phyloP scores from a whole-genome alignment of 2,888 invertebrate species.

The Cosmopolites sordidus region DNA sequence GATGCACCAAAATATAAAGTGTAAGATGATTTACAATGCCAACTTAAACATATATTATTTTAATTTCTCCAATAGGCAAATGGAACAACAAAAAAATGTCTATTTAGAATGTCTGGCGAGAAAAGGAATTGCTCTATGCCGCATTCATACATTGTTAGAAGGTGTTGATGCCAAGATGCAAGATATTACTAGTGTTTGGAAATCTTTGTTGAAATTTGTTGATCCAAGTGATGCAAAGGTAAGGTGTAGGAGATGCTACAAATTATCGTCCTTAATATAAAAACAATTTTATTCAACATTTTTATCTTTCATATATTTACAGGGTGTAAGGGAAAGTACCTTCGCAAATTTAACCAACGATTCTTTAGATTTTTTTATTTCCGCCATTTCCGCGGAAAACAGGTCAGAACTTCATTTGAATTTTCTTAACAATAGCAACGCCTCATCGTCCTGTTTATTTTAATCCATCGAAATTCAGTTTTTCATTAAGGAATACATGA shows the following conservation, averaged over 20 bases:
- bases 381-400: too few species aligned
- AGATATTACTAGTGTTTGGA: slow-evolving; percentile 60
- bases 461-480: too few species aligned
- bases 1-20: slow-evolving; percentile 61
- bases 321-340: too few species aligned
- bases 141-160: slow-evolving; percentile 51
- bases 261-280: too few species aligned
- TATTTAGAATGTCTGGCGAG: slow-evolving; percentile 77
- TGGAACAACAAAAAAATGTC: slow-evolving; percentile 79
- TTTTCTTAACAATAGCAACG: too few species aligned
- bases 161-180: slow-evolving; percentile 49
- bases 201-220: slow-evolving; percentile 73
- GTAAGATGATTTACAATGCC: slow-evolving; percentile 21
- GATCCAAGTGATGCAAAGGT: slow-evolving; percentile 78
- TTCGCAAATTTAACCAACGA: too few species aligned
- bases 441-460: too few species aligned
- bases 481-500: too few species aligned
- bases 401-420: too few species aligned
- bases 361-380: background rate
- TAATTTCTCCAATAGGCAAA: slow-evolving; percentile 42
- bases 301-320: background rate
- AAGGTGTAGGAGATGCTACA: slow-evolving; percentile 28
- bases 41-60: background rate
- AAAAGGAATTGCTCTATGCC: slow-evolving; percentile 68
- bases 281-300: background rate